Percentiles rank a stretch among this genome's conserved stretches.
Conservation (phyloP, 2,113 vertebrate genomes). For the Phrynosoma platyrhinos region DNA sequence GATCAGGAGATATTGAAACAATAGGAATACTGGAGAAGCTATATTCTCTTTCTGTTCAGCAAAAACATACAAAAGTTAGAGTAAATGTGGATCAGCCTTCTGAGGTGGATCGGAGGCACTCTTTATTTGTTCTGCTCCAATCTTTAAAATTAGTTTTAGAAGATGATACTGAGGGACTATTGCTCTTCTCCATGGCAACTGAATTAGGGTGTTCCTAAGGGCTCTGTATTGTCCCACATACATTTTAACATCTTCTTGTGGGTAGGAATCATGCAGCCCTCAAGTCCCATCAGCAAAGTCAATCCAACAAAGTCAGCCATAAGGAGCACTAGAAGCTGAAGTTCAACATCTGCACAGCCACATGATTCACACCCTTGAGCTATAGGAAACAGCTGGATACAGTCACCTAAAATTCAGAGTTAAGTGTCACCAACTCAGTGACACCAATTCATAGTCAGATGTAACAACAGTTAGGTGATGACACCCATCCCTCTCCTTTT, state of each 20-base stretch:
- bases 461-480: neutral
- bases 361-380: no score
- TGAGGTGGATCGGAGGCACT: neutral
- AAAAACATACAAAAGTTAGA: neutral
- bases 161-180: neutral
- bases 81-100: neutral
- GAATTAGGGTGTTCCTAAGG: neutral
- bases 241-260: no score
- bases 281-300: no score
- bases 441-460: no score
- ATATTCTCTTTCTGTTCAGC: neutral
- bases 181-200: neutral
- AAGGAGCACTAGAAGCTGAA: no score
- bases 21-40: neutral
- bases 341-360: no score
- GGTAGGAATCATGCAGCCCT: no score
- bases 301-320: no score
- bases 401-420: neutral
- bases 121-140: neutral
- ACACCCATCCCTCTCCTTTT: no score
- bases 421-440: neutral
- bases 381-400: neutral
- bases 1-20: neutral
- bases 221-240: no score
- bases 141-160: neutral